Base-by-base conservation (phyloP, 2,797 vertebrate genomes). In the Melanogrammus aeglefinus region DNA sequence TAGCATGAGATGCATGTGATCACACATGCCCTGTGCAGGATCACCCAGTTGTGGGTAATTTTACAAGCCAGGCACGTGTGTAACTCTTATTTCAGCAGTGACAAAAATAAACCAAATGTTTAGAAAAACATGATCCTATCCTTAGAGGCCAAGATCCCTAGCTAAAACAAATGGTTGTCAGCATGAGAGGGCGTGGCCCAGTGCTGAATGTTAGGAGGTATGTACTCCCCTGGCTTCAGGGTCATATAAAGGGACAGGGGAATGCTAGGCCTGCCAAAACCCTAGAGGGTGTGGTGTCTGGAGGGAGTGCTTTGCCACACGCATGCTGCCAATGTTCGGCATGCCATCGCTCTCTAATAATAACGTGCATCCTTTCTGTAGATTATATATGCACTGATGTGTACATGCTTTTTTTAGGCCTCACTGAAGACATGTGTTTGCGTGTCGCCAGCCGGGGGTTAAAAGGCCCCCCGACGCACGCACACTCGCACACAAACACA, bases 181-280 rank as follows among this genome's bases (percentile, higher is more conserved):
- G 73, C 71, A 72, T 66, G 83, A 79, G 83, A 91, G 86, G 92
- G 92, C n/a, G 91, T 85, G 92, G 88, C 86, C 76, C 88, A 63
- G 24, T 1, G 83, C 83, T 86, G 86, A 84, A 89, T 87, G 86
- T 85, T 82, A 80, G 81, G 84, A 90, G 91, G 85, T 89, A 91
- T 91, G 88, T 74, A 36, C 83, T 86, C 18, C 13, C 85, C 66
- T 80, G 84, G 51, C 41, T 83, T 75, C 84, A 86, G 76, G 6
- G 87, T 35, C 88, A 84, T 92, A 91, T 90, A 93, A 91, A 91
- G 79, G 86, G 90, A 89, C 90, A 86, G 57, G 78, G 75, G 89
- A 90, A 90, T 89, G 83, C 75, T 78, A 73, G 89, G 82, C 84
- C 88, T 84, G 79, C 79, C 90, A 76, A 85, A 89, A 90, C 35